A percentile compares a stretch with the other conserved stretches of the same genome.
Conservation (phyloP, 1,140 invertebrate genomes). For the Periplaneta americana region DNA sequence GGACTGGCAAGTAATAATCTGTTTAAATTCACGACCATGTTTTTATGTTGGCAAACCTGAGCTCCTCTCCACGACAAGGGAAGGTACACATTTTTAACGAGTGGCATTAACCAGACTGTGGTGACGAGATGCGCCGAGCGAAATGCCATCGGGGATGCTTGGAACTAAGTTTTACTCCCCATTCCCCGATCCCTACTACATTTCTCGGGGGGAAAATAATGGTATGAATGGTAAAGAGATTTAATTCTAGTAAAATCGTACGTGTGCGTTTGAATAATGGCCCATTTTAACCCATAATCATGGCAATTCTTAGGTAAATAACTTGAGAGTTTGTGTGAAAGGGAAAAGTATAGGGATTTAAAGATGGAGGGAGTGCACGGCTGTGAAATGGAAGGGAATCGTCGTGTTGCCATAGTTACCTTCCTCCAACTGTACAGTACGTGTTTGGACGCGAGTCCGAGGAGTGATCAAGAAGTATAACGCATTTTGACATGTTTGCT, state of each 20-base stretch:
- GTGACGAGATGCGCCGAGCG: neutral
- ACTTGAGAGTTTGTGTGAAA: neutral
- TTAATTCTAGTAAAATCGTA: conserved; percentile 5
- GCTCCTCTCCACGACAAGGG: neutral
- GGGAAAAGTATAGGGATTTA: neutral
- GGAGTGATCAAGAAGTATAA: too few relatives aligned
- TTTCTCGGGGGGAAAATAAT: neutral
- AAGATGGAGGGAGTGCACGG: neutral
- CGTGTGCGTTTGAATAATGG: conserved; percentile 5
- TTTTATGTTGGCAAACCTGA: neutral
- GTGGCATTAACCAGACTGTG: neutral
- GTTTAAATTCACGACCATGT: conserved; percentile 10
- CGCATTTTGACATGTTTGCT: too few relatives aligned
- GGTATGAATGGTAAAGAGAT: conserved; percentile 5
- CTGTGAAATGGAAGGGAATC: neutral
- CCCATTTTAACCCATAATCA: neutral
- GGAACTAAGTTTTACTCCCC: neutral
- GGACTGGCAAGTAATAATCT: neutral
- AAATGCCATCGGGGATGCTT: neutral
- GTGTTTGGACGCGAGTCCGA: too few relatives aligned
- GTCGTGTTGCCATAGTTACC: too few relatives aligned
- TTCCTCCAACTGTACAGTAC: too few relatives aligned
- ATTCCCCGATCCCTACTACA: neutral
- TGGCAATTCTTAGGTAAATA: neutral
- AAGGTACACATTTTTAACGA: neutral